Base-by-base conservation (phyloP, 2,797 vertebrate species). In the Sebastolobus alascanus region DNA sequence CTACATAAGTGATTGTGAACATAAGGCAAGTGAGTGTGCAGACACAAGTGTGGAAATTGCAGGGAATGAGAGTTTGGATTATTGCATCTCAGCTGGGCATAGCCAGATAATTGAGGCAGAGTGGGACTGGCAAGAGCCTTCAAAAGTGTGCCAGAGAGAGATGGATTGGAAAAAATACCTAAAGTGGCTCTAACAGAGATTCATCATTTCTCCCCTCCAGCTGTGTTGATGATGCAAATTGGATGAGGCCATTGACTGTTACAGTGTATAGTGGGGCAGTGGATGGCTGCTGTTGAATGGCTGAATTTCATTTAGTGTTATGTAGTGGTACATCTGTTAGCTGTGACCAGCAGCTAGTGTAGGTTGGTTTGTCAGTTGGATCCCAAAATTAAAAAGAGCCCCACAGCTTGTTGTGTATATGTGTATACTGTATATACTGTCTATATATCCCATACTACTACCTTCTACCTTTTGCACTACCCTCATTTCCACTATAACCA, bases 61-160 rank as follows among this genome's bases (percentile, higher is more conserved):
- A 84, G 94, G 94, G 94, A 96, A 96, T 96, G 94, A 96, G 95
- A 91, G 93, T 96, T 95, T 95, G 94, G 95, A 96, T 96, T 95
- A 95, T 94, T 95, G 94, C 93, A 94, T 96, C 94, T 95, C 94
- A 95, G 94, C 94, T 94, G 94, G 93, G 91, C 90, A 95, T 84
- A 91, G 92, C 88, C 89, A 93, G 92, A 96, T 95, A 95, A 96
- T 95, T 94, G 93, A 94, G 84, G 90, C 83, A 90, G 92, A 95
- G 93, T 85, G 85, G 85, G 87, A 85, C 86, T 82, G 90, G 90
- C 90, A 80, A 90, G 93, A 92, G 93, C 92, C 88, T 93, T 94
- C 93, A 94, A 92, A 88, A 82, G 84, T 90, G 88, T 84, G 91
- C 89, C 85, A 86, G 91, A 85, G 87, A 90, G 87, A 92, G 87